These are phyloP conservation scores for Kryptopterus vitreolus DNA, from an alignment of 2,797 vertebrate species.

Conservation along the genomic window DNA sequence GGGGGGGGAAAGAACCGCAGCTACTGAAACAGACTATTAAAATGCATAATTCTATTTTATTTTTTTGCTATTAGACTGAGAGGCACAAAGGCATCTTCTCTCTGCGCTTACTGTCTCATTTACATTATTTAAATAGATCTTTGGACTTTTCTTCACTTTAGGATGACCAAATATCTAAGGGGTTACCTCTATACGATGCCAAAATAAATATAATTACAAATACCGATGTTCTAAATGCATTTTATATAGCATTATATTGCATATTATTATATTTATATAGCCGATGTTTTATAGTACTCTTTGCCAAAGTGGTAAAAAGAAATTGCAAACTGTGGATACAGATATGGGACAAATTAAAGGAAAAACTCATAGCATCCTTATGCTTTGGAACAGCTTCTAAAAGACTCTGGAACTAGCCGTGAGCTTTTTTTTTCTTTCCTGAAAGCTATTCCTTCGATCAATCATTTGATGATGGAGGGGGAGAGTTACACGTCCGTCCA, in stretches of 20 bases:
- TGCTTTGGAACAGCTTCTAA: not conserved
- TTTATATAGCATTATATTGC: not conserved
- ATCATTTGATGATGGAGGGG: not conserved
- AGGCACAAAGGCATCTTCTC: not conserved
- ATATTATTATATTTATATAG: no score
- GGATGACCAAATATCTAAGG: not conserved
- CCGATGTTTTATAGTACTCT: not conserved
- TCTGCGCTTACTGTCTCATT: not conserved
- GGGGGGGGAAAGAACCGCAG: not conserved
- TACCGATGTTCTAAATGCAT: conserved; percentile 1
- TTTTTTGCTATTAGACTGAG: not conserved
- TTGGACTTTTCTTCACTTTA: not conserved
- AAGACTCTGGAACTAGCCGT: not conserved
- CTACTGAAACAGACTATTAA: not conserved
- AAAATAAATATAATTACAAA: not conserved
- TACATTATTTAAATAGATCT: not conserved
- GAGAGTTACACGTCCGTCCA: not conserved
- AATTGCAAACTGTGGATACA: not conserved
- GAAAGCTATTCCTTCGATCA: not conserved
- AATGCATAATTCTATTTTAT: conserved; percentile 12
- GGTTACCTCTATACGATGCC: not conserved
- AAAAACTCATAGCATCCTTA: not conserved
- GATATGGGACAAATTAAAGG: not conserved
- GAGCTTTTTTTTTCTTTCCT: not conserved
- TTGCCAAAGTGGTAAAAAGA: not conserved